phyloP scores from a whole-genome alignment of 2,797 vertebrate genomes.

The Thunnus albacares region DNA sequence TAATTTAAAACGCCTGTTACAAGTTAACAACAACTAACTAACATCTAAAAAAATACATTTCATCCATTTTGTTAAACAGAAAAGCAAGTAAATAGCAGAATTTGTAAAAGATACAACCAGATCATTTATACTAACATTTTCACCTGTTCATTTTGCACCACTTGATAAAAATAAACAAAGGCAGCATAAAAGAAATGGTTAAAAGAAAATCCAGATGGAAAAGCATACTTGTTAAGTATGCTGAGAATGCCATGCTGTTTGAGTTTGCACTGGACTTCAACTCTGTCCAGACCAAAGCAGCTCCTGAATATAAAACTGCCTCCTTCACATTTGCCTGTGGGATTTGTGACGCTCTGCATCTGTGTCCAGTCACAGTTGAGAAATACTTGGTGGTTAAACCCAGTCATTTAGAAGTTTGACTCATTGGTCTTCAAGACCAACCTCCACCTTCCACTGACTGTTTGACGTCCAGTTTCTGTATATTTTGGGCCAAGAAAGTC shows the following conservation, averaged over 20 bases:
- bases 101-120: not conserved
- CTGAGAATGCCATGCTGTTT: constrained; percentile 26
- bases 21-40: too few relatives aligned
- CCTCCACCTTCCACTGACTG: not conserved
- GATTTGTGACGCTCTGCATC: not conserved
- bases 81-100: not conserved
- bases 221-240: constrained; percentile 4
- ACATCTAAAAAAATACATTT: too few relatives aligned
- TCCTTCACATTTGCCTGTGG: not conserved
- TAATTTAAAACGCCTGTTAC: not conserved
- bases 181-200: not conserved
- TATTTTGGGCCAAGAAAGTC: not conserved
- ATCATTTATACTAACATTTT: not conserved
- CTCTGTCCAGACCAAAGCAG: not conserved
- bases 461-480: not conserved
- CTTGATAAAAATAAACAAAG: not conserved
- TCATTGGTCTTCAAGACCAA: too few relatives aligned
- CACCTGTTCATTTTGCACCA: not conserved
- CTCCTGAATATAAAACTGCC: not conserved
- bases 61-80: too few relatives aligned
- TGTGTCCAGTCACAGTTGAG: not conserved
- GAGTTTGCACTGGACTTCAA: constrained; percentile 6
- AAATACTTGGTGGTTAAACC: not conserved
- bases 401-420: not conserved
- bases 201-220: not conserved